Evolutionary conservation across 2,113 vertebrate species (phyloP), one percentile per base, ranked within the genome.

Genomic region (Anser cygnoides): DNA sequence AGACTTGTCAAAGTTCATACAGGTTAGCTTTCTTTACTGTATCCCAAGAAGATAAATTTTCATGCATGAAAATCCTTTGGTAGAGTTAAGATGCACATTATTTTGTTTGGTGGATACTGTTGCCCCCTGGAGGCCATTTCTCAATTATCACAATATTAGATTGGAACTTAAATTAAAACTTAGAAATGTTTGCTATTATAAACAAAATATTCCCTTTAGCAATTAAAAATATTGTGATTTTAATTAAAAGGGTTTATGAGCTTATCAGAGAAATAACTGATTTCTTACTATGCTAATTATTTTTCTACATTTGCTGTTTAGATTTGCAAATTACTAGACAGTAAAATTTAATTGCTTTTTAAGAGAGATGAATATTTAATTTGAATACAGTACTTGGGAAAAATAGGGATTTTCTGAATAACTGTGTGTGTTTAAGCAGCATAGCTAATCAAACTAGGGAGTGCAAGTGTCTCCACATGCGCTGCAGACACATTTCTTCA

Each of bases 261-360:
- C 84, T 97, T 96, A 97, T 96, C 94, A 95, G 80, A 90, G 79
- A 97, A 96, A 96, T 93, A 96, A 93, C 95, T 78, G 58, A 90
- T 96, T 97, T 97, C 82, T 95, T 94, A 83, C 77, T 61, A 78
- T 63, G 93, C 67, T 96, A 93, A 96, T 97, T 95, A 96, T 96
- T 97, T 97, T 95, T 96, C 89, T 95, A 67, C 77, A 61, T 93
- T 96, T 96, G 39, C 74, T 93, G 83, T 96, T 97, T 95, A 95
- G 89, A 84, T 92, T 96, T 96, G 74, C 95, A 97, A 96, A 97
- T 96, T 93, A 84, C 95, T 93, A 85, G 80, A 95, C 50, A 93
- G 92, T 92, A 94, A 93, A 94, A 89, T 97, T 83, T 96, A 97
- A 97, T 96, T 96, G 93, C 80, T 94, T 97, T 97, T 96, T 96